phyloP scores from a whole-genome alignment of 2,888 invertebrate species.

The Eristalinus aeneus region DNA sequence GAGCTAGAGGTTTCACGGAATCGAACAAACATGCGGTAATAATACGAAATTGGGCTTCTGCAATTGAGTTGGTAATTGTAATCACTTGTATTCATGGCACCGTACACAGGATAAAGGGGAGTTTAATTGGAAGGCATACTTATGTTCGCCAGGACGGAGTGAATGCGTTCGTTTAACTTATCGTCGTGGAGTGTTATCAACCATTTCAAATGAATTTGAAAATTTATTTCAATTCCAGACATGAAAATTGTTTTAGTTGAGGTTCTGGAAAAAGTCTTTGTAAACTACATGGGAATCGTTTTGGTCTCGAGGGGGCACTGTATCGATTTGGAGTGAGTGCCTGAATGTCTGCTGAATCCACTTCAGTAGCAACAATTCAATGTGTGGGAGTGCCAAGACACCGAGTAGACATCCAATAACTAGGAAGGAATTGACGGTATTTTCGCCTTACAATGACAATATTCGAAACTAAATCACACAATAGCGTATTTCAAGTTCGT shows the following conservation, averaged over 20 bases:
- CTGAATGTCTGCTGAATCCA: neutral
- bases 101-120: slow-evolving; percentile 11
- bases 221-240: neutral
- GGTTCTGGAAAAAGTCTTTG: neutral
- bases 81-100: slow-evolving; percentile 29
- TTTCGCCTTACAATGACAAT: neutral
- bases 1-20: slow-evolving; percentile 18
- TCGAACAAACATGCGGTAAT: slow-evolving; percentile 38
- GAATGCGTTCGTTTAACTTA: neutral
- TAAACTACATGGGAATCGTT: neutral
- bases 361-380: neutral
- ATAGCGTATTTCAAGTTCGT: neutral
- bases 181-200: slow-evolving; percentile 5
- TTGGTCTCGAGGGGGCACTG: neutral
- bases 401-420: neutral
- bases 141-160: slow-evolving; percentile 1
- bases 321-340: neutral
- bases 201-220: slow-evolving; percentile 4
- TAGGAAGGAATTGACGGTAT: too few species aligned
- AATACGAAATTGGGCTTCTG: slow-evolving; percentile 44
- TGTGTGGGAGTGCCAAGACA: neutral
- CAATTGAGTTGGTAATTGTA: slow-evolving; percentile 49
- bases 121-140: slow-evolving; percentile 39
- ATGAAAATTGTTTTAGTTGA: neutral
- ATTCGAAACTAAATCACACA: neutral